Conservation (phyloP, 2,888 invertebrate genomes). For the Caenorhabditis sp. region DNA sequence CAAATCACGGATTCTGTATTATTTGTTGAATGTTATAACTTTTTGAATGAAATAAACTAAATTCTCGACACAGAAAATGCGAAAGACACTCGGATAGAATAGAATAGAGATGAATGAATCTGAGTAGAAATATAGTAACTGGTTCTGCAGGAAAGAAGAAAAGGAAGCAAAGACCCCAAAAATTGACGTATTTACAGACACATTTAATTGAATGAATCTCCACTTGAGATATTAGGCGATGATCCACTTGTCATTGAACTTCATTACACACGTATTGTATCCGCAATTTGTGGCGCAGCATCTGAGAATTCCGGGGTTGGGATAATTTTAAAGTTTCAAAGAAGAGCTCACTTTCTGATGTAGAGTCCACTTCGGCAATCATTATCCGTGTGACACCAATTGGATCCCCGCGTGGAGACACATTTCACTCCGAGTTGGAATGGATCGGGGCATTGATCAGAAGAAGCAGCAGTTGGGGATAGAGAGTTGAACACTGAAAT, state of each 20-base stretch:
- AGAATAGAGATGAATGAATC: conserved; percentile 38
- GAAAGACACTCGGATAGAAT: conserved; percentile 41
- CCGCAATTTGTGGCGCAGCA: conserved; percentile 73
- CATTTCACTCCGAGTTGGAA: conserved; percentile 69
- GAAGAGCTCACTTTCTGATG: conserved; percentile 63
- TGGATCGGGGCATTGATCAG: conserved; percentile 70
- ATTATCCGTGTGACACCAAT: conserved; percentile 68
- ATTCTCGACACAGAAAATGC: conserved; percentile 19
- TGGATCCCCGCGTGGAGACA: conserved; percentile 55
- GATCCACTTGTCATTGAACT: conserved; percentile 72
- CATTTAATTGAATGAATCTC: not conserved
- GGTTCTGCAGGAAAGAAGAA: conserved; percentile 42
- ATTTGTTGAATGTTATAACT: not conserved
- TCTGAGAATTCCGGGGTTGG: conserved; percentile 42
- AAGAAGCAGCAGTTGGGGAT: conserved; percentile 25
- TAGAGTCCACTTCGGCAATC: conserved; percentile 70
- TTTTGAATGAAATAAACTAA: conserved; percentile 30
- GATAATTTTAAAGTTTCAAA: not conserved
- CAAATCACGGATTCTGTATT: conserved; percentile 27
- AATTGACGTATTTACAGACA: conserved; percentile 51
- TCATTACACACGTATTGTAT: conserved; percentile 72
- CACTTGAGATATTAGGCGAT: conserved; percentile 64
- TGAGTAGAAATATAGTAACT: conserved; percentile 61
- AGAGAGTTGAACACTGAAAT: conserved; percentile 62
- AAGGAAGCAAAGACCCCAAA: conserved; percentile 45